Percentiles rank a stretch among this genome's conserved stretches.
phyloP scores from a whole-genome alignment of 2,888 invertebrate genomes.

The Drosophila pegasa region DNA sequence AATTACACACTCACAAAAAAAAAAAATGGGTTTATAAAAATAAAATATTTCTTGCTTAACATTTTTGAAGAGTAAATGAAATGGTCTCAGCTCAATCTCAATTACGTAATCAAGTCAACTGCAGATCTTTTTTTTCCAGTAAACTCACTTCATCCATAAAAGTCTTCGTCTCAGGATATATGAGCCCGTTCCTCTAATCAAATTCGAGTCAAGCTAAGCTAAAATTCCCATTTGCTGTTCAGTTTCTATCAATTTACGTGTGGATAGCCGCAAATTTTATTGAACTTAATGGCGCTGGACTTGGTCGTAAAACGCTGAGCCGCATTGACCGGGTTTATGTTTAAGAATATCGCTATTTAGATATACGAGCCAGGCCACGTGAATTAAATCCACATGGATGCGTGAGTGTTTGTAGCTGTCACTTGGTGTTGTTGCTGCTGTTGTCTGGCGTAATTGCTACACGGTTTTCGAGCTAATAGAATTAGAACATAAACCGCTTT shows the following conservation, averaged over 20 bases:
- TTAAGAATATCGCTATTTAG: constrained; percentile 12
- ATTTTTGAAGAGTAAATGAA: too few relatives aligned
- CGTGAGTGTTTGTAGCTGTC: constrained; percentile 25
- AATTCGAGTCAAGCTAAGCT: not conserved
- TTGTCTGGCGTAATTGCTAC: constrained; percentile 68
- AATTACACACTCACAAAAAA: not conserved
- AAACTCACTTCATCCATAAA: too few relatives aligned
- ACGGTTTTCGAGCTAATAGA: constrained; percentile 72
- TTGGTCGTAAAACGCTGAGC: constrained; percentile 29
- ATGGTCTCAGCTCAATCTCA: too few relatives aligned
- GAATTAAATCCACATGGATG: constrained; percentile 46
- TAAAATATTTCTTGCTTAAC: too few relatives aligned
- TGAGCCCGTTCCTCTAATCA: not conserved
- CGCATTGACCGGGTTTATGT: constrained; percentile 9
- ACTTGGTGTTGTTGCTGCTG: constrained; percentile 24
- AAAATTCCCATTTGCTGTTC: not conserved
- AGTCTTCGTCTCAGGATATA: too few relatives aligned
- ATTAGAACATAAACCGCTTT: constrained; percentile 77
- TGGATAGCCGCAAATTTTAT: constrained; percentile 34
- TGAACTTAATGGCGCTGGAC: constrained; percentile 38
- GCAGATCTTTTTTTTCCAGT: too few relatives aligned
- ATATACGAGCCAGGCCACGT: constrained; percentile 14
- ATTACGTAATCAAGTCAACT: too few relatives aligned
- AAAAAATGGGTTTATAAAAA: too few relatives aligned
- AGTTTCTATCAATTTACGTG: constrained; percentile 31